Base-by-base conservation (phyloP, 2,888 invertebrate genomes). In the Drosophila prostipennis region DNA sequence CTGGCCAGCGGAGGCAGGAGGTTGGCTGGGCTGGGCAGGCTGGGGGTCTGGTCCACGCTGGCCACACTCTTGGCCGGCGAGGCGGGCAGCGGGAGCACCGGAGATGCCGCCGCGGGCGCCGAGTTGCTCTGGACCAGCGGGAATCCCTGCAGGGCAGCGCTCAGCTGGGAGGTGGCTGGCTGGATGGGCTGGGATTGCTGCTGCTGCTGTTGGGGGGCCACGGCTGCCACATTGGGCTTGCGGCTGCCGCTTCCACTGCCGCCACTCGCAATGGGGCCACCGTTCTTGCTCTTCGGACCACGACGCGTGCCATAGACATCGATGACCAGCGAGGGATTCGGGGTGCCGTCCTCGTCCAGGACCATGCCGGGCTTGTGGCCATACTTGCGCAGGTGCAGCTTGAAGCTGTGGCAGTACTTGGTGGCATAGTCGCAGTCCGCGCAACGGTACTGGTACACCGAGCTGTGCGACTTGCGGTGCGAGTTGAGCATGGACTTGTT, bases 401-500 rank as follows among this genome's bases (percentile, higher is more conserved):
- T 99, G 53, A 99, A 93, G 16, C 98, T 98, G 92, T 99, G 99
- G 87, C 98, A 98, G 91, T 99, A 99, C 91, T 99, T 99, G 23
- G 99, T 98, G 7, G 97, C 98, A 91, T 99, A 99, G 60, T 95
- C 95, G 91, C 99, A 99, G 90, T 98, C 96, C 0, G 95, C 93
- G 91, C 99, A 99, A 39, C 97, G 94, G 91, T 98, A 99, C 90
- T 98, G 98, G 89, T 98, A 98, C 1, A 98, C 93, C 77, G 95
- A 96, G 0, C 96, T 96, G 92, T 99, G 99, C 0, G 98, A 98
- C 91, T 99, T 99, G 90, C 98, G 94, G 91, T 99, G 99, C 0
- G 98, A 98, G 92, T 98, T 99, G 59, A 99, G 93, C 99, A 99
- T 99, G 0, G 99, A 99, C 91, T 98, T 98, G 93, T 98, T 99